phyloP scores from a whole-genome alignment of 2,888 invertebrate species.

The Cylindroiulus punctatus region DNA sequence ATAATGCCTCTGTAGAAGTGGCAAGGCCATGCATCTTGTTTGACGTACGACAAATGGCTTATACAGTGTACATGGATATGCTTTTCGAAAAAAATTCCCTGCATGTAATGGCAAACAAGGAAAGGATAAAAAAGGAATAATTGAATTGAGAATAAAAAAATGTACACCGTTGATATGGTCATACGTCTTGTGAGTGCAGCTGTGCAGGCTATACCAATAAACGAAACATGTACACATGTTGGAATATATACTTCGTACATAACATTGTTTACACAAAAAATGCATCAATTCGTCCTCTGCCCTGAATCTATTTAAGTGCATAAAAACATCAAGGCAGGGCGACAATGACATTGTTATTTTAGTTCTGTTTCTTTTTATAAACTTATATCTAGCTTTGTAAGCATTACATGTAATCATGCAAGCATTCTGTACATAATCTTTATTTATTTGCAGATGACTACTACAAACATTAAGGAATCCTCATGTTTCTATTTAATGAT shows the following conservation, averaged over 20 bases:
- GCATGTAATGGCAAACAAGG: slow-evolving; percentile 2
- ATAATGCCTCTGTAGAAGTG: background rate
- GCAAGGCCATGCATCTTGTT: background rate
- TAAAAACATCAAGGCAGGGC: background rate
- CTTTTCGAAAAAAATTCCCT: background rate
- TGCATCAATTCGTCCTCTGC: background rate
- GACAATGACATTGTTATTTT: no score
- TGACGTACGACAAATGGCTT: background rate
- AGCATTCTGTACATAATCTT: no score
- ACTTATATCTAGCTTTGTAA: no score
- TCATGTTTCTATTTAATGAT: no score
- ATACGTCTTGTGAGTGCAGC: background rate
- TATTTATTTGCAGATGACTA: no score
- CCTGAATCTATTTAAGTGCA: background rate
- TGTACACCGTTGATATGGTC: background rate
- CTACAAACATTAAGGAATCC: no score
- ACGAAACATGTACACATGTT: no score
- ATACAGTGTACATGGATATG: background rate
- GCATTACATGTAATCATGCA: no score
- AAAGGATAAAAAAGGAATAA: background rate
- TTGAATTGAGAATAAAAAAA: background rate
- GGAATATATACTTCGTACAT: no score
- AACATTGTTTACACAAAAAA: no score
- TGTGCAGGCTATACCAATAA: background rate
- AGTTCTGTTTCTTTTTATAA: no score